Percentiles rank a stretch among this genome's conserved stretches.
phyloP scores from a whole-genome alignment of 2,113 vertebrate genomes.

The Xyrauchen texanus region DNA sequence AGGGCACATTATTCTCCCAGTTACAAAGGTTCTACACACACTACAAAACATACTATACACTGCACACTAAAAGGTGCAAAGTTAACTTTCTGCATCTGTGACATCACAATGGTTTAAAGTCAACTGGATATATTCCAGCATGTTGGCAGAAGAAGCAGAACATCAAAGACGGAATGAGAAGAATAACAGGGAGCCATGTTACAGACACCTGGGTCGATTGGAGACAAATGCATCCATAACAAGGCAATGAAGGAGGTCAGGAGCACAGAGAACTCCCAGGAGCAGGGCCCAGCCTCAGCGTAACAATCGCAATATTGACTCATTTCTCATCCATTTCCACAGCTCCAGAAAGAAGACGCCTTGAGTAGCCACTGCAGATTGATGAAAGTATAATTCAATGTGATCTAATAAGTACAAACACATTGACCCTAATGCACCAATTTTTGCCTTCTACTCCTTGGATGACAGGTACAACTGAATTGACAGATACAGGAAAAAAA shows the following conservation, averaged over 20 bases:
- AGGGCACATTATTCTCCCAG: no score
- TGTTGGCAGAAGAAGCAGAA: constrained; percentile 22
- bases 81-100: neutral
- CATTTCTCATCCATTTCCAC: constrained; percentile 49
- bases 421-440: constrained; percentile 57
- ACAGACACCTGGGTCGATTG: constrained; percentile 61
- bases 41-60: no score
- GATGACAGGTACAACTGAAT: constrained; percentile 30
- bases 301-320: constrained; percentile 70
- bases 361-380: constrained; percentile 16
- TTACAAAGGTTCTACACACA: no score
- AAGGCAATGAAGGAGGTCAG: constrained; percentile 65
- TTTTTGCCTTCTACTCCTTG: constrained; percentile 49
- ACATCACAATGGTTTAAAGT: neutral
- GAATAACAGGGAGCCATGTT: constrained; percentile 56
- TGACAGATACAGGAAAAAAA: constrained; percentile 52
- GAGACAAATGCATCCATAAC: constrained; percentile 71
- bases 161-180: constrained; percentile 43
- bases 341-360: constrained; percentile 49
- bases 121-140: constrained; percentile 33
- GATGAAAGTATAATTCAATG: constrained; percentile 18
- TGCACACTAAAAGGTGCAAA: neutral
- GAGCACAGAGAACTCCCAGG: constrained; percentile 54
- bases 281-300: constrained; percentile 47
- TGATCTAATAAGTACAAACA: constrained; percentile 46